These are phyloP conservation scores for Agelastica alni DNA, from an alignment of 2,888 invertebrate genomes.

Conservation along the genomic window DNA sequence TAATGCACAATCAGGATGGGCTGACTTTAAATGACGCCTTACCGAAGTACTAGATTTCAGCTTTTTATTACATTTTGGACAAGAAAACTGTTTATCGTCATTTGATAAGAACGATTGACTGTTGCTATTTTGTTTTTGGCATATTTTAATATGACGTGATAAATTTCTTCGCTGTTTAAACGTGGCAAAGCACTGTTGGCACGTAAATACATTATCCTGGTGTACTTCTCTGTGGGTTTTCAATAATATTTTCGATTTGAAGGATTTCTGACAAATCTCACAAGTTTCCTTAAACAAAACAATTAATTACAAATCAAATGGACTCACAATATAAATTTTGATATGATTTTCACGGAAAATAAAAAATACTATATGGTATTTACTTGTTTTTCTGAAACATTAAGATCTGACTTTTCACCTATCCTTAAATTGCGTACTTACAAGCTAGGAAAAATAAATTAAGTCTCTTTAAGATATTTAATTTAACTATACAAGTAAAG, in stretches of 20 bases:
- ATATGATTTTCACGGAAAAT: too few species aligned
- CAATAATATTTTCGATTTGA: constrained; percentile 37
- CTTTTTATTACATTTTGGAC: constrained; percentile 34
- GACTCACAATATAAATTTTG: too few species aligned
- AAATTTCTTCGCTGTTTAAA: constrained; percentile 38
- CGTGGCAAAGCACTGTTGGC: constrained; percentile 37
- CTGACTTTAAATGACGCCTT: constrained; percentile 47
- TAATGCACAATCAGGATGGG: constrained; percentile 40
- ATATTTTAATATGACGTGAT: constrained; percentile 37
- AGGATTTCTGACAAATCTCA: constrained; percentile 38
- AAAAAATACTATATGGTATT: neutral
- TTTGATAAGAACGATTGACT: constrained; percentile 3
- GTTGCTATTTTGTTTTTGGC: constrained; percentile 12
- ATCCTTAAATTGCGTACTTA: too few species aligned
- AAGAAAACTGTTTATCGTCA: constrained; percentile 15
- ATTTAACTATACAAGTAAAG: too few species aligned
- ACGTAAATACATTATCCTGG: constrained; percentile 37
- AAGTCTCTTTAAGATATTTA: too few species aligned
- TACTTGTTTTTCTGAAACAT: neutral
- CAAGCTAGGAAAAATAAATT: too few species aligned
- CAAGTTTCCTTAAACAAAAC: constrained; percentile 32
- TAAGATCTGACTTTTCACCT: too few species aligned
- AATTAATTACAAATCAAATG: neutral
- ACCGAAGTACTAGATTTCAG: constrained; percentile 52
- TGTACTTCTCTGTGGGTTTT: constrained; percentile 40